phyloP scores from a whole-genome alignment of 2,888 invertebrate genomes.

The Diogma glabrata region DNA sequence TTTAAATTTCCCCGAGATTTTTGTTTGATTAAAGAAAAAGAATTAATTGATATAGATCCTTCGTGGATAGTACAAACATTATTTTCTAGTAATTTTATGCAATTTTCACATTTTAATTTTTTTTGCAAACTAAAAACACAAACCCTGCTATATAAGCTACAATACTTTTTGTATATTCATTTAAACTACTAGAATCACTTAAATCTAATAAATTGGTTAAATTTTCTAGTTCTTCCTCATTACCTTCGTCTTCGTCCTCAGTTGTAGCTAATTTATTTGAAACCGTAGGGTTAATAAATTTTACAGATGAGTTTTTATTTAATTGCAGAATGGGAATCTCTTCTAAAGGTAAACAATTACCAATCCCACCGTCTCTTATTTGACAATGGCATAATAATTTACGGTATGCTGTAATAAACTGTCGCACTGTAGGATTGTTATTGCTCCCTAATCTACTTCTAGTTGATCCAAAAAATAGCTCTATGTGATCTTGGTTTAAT shows the following conservation, averaged over 20 bases:
- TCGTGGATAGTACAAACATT: no score
- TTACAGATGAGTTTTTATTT: not conserved
- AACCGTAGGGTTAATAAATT: no score
- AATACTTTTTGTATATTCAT: not conserved
- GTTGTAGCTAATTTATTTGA: conserved; percentile 2
- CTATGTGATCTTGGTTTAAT: conserved; percentile 20
- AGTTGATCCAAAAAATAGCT: conserved; percentile 19
- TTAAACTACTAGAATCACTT: not conserved
- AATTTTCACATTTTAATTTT: not conserved
- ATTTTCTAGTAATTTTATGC: not conserved
- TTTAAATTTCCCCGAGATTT: no score
- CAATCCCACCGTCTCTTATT: conserved; percentile 9
- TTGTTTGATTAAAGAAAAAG: no score
- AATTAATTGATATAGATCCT: no score
- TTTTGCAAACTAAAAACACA: not conserved
- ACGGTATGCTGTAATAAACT: not conserved
- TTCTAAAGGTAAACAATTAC: conserved; percentile 6
- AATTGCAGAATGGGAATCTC: not conserved
- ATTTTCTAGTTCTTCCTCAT: not conserved
- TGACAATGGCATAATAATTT: conserved; percentile 17
- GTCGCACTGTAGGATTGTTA: conserved; percentile 12
- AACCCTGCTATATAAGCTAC: not conserved
- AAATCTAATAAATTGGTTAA: not conserved
- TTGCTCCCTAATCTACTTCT: conserved; percentile 18
- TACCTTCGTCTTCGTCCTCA: not conserved